These are phyloP conservation scores for Triplophysa dalaica DNA, from an alignment of 2,113 vertebrate genomes.

Conservation along the genomic window DNA sequence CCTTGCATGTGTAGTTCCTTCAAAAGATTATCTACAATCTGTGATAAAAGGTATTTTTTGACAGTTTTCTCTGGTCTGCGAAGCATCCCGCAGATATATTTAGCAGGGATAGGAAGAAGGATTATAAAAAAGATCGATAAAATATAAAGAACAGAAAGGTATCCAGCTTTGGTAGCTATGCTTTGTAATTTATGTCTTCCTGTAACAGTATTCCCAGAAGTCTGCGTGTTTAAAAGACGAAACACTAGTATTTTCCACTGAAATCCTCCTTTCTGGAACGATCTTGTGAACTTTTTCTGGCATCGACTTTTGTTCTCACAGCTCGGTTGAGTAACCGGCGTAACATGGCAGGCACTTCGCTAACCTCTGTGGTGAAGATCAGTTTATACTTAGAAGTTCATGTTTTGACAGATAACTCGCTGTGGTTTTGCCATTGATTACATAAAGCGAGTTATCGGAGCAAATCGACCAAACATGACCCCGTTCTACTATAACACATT, in stretches of 20 bases:
- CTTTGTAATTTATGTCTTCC: conserved; percentile 56
- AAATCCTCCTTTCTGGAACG: conserved; percentile 35
- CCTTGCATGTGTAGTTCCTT: conserved; percentile 1
- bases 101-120: conserved; percentile 28
- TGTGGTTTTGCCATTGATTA: conserved; percentile 23
- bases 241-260: conserved; percentile 41
- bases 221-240: conserved; percentile 45
- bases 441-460: conserved; percentile 25
- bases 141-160: conserved; percentile 26
- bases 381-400: conserved; percentile 1
- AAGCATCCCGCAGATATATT: conserved; percentile 43
- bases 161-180: conserved; percentile 45
- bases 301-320: conserved; percentile 8
- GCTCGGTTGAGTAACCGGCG: conserved; percentile 5
- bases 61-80: conserved; percentile 14
- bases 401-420: conserved; percentile 23
- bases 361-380: neutral
- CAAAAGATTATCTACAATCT: neutral
- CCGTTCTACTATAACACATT: conserved; percentile 13
- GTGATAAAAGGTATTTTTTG: conserved; percentile 15
- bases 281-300: conserved; percentile 35
- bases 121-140: conserved; percentile 1
- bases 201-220: conserved; percentile 50
- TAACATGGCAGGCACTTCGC: conserved; percentile 3
- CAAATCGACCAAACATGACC: conserved; percentile 29